Percentiles rank a stretch among this genome's conserved stretches.
Conservation (phyloP, 2,113 vertebrate genomes). For the Cyprinodon brontotheroides region DNA sequence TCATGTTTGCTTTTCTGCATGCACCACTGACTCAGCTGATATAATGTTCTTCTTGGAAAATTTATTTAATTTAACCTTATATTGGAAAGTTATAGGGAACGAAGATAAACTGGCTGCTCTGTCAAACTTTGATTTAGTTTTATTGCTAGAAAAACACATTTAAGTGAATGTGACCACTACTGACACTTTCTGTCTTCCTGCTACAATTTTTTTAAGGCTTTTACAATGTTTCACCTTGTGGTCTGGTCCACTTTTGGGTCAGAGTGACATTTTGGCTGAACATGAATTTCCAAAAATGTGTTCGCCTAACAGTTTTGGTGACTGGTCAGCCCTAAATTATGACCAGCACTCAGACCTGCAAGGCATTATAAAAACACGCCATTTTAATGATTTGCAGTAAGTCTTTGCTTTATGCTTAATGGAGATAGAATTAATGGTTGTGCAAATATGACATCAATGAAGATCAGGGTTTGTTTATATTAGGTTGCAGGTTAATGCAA, state of each 20-base stretch:
- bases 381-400: constrained; percentile 10
- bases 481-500: too few relatives aligned
- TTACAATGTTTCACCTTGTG: constrained; percentile 2
- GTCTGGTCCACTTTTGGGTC: constrained; percentile 18
- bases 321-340: constrained; percentile 7
- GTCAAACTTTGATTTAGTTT: background rate
- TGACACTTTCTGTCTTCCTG: background rate
- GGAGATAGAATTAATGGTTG: too few relatives aligned
- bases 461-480: too few relatives aligned
- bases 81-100: background rate
- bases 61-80: background rate
- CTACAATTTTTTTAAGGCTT: constrained; percentile 4
- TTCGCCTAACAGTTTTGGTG: constrained; percentile 6
- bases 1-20: background rate
- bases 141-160: background rate
- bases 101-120: background rate
- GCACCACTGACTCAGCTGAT: background rate
- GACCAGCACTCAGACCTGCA: constrained; percentile 8
- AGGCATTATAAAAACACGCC: constrained; percentile 26
- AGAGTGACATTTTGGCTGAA: constrained; percentile 18
- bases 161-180: background rate
- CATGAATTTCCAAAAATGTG: constrained; percentile 7
- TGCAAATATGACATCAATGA: too few relatives aligned
- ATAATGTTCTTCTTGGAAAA: background rate
- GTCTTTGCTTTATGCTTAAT: background rate